Conservation (phyloP, 2,113 vertebrate species). For the Corvus moneduloides region DNA sequence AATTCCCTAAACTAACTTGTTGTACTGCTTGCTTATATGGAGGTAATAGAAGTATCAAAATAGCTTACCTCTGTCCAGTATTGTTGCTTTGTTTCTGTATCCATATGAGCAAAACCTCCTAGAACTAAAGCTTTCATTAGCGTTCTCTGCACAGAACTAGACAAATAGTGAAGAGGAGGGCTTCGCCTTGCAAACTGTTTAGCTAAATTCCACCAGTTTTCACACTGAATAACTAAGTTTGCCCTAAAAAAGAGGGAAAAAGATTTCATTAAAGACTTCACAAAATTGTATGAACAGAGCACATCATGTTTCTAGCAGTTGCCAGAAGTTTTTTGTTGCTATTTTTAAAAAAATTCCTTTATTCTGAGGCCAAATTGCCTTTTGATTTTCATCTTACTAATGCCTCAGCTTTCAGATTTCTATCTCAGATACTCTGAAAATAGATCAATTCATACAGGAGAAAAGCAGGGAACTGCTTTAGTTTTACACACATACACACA, state of each 20-base stretch:
- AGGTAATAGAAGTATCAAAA: neutral
- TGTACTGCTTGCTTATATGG: neutral
- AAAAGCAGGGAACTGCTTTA: conserved; percentile 41
- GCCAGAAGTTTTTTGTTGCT: neutral
- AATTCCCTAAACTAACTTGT: neutral
- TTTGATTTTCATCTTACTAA: neutral
- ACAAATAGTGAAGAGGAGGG: conserved; percentile 92
- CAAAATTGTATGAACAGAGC: neutral
- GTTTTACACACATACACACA: conserved; percentile 21
- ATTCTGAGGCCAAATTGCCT: neutral
- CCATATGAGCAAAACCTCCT: conserved; percentile 98
- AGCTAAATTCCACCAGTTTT: conserved; percentile 98
- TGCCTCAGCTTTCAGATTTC: neutral
- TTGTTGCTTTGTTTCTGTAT: conserved; percentile 94
- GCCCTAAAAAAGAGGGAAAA: conserved; percentile 76
- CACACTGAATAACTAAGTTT: conserved; percentile 96
- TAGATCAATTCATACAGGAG: neutral
- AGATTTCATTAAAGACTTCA: neutral
- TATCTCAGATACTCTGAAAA: neutral
- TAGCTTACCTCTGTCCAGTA: conserved; percentile 95
- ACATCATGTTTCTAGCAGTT: neutral
- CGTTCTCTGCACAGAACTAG: conserved; percentile 92
- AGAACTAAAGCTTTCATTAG: conserved; percentile 98
- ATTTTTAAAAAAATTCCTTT: neutral
- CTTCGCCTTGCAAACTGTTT: conserved; percentile 95